Conservation (phyloP, 2,888 invertebrate genomes). For the Latrodectus elegans region DNA sequence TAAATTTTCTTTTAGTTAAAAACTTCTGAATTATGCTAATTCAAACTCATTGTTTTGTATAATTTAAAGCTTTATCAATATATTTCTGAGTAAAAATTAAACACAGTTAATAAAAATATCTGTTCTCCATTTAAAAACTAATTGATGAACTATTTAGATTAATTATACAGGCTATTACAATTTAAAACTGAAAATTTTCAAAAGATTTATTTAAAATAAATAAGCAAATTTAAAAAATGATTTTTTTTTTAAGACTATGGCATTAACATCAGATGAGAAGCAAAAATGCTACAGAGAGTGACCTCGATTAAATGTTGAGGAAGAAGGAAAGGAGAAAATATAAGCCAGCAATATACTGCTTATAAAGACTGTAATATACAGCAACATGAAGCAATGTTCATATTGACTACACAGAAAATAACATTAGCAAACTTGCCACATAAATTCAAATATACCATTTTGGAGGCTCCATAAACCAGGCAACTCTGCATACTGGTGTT, state of each 20-base stretch:
- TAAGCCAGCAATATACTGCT: not conserved
- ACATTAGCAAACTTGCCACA: not conserved
- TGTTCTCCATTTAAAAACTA: too few relatives aligned
- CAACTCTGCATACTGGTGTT: not conserved
- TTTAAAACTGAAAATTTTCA: too few relatives aligned
- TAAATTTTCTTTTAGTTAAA: not conserved
- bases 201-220: too few relatives aligned
- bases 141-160: too few relatives aligned
- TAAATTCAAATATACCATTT: not conserved
- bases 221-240: too few relatives aligned
- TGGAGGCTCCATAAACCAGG: not conserved
- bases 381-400: not conserved
- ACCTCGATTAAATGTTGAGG: too few relatives aligned
- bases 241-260: too few relatives aligned
- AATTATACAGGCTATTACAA: too few relatives aligned
- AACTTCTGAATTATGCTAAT: not conserved
- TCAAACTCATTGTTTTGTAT: not conserved
- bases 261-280: too few relatives aligned
- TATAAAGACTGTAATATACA: not conserved
- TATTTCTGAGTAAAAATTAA: not conserved
- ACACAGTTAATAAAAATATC: not conserved
- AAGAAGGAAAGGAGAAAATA: not conserved
- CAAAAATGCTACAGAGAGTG: too few relatives aligned
- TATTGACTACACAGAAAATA: not conserved
- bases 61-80: too few relatives aligned